Conservation (phyloP, 2,888 invertebrate genomes). For the Sarcophaga subvicina region DNA sequence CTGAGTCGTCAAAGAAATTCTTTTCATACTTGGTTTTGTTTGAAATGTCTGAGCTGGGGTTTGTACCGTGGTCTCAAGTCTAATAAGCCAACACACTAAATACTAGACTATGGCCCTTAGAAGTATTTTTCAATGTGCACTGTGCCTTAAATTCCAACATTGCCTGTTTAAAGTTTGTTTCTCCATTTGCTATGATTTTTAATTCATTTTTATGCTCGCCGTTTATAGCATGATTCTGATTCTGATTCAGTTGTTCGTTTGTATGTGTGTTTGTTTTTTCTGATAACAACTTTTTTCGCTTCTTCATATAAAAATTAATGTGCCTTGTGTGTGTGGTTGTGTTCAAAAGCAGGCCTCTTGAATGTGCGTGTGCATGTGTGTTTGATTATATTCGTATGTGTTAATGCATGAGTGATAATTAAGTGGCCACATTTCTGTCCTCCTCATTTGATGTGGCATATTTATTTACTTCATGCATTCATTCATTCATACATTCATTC, state of each 20-base stretch:
- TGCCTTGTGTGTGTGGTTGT: background rate
- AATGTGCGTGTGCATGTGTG: conserved; percentile 1
- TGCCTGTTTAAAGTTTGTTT: too few species aligned
- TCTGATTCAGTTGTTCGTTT: background rate
- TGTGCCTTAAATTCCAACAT: too few species aligned
- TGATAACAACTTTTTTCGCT: background rate
- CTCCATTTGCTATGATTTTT: too few species aligned
- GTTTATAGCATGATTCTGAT: too few species aligned
- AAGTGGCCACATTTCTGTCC: conserved; percentile 72
- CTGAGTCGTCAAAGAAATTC: too few species aligned
- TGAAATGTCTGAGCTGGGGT: too few species aligned
- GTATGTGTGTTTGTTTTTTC: conserved; percentile 24
- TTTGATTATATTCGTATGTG: conserved; percentile 31
- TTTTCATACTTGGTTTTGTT: too few species aligned
- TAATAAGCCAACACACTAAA: too few species aligned
- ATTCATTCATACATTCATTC: conserved; percentile 28
- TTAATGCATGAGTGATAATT: conserved; percentile 73
- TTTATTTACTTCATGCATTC: conserved; percentile 25
- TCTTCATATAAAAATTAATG: background rate
- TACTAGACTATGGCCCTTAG: too few species aligned
- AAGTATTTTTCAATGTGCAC: too few species aligned
- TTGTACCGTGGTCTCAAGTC: too few species aligned
- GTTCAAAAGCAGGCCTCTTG: conserved; percentile 35
- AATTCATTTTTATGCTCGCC: too few species aligned
- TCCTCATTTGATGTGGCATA: conserved; percentile 62